phyloP scores from a whole-genome alignment of 2,888 invertebrate species.

The Margaritifera margaritifera region DNA sequence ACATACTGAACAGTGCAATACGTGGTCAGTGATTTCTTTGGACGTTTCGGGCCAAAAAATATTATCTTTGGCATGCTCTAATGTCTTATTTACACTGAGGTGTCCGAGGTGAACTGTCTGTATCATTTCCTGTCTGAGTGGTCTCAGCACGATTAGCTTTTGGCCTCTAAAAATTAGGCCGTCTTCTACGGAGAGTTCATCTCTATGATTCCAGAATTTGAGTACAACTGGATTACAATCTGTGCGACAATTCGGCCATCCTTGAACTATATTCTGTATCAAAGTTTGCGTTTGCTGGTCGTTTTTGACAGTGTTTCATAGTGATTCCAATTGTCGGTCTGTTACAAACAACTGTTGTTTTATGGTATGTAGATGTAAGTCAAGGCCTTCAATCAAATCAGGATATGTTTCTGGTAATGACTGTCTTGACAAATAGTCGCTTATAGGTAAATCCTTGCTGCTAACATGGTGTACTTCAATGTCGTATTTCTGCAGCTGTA shows the following conservation, averaged over 20 bases:
- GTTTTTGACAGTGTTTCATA: slow-evolving; percentile 12
- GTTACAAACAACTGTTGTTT: slow-evolving; percentile 10
- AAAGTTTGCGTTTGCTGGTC: slow-evolving; percentile 18
- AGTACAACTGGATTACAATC: slow-evolving; percentile 6
- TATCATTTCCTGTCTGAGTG: slow-evolving; percentile 14
- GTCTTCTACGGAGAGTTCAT: slow-evolving; percentile 18
- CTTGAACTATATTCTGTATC: slow-evolving; percentile 11
- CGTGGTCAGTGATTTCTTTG: slow-evolving; percentile 8
- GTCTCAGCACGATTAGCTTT: slow-evolving; percentile 24
- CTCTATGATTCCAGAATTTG: slow-evolving; percentile 27
- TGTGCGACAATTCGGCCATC: slow-evolving; percentile 14
- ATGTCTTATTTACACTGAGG: no score
- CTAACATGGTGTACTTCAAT: no score
- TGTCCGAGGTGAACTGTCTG: slow-evolving; percentile 19
- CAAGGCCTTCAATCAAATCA: slow-evolving; percentile 2
- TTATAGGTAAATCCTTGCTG: no score
- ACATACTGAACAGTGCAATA: slow-evolving; percentile 7
- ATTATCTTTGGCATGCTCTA: slow-evolving; percentile 1
- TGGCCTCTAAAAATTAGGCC: slow-evolving; percentile 26
- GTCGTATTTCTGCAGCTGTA: slow-evolving; percentile 28
- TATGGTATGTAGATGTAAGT: slow-evolving; percentile 13
- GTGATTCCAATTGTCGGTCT: slow-evolving; percentile 9
- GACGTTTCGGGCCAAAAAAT: slow-evolving; percentile 19
- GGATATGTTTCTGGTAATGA: slow-evolving; percentile 14
- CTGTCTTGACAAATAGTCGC: slow-evolving; percentile 29